Percentiles rank a stretch among this genome's conserved stretches.
Conservation (phyloP, 2,113 vertebrate genomes). For the Pteropus alecto region DNA sequence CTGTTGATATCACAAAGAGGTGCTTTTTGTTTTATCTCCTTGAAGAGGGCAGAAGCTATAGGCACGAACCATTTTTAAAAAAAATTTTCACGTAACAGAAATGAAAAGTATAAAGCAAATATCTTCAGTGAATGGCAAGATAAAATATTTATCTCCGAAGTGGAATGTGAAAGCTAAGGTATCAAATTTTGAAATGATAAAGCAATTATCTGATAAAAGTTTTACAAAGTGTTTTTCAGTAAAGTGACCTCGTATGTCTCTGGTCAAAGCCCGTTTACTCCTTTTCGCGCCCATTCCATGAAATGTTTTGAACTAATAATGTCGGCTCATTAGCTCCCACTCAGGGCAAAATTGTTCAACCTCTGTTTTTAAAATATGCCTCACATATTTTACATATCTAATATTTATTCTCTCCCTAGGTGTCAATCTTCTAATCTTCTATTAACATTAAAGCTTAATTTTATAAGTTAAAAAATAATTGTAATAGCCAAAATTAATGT, state of each 20-base stretch:
- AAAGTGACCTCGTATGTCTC: constrained; percentile 9
- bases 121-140: not conserved
- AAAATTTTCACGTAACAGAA: not conserved
- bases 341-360: not conserved
- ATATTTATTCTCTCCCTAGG: not conserved
- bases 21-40: not conserved
- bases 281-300: not conserved
- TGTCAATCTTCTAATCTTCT: not conserved
- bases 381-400: not conserved
- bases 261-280: constrained; percentile 22
- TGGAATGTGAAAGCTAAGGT: not conserved
- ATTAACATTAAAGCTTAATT: constrained; percentile 3
- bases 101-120: constrained; percentile 21
- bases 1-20: not conserved
- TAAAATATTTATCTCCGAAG: constrained; percentile 28
- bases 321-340: not conserved
- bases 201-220: constrained; percentile 40
- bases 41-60: not conserved
- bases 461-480: not conserved
- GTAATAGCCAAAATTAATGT: not conserved
- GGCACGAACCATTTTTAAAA: not conserved
- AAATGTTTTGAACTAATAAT: constrained; percentile 19
- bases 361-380: not conserved
- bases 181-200: constrained; percentile 22
- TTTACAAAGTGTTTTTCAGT: constrained; percentile 18